Conservation (phyloP, 2,888 invertebrate species). For the Temnothorax ravouxi region DNA sequence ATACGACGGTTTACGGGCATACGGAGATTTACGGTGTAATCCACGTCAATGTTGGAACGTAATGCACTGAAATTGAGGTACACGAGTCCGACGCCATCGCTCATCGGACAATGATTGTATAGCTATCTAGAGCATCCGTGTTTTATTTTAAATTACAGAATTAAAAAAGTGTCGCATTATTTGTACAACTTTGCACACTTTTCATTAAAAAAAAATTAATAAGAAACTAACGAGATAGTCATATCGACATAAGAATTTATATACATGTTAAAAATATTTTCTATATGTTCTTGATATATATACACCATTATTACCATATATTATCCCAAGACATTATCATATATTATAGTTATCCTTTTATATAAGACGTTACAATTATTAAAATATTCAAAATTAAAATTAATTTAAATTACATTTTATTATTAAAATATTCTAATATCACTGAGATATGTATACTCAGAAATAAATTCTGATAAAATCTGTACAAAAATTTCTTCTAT, state of each 20-base stretch:
- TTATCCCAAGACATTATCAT: not conserved
- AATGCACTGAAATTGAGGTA: conserved; percentile 47
- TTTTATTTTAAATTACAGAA: not conserved
- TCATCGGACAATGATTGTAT: conserved; percentile 8
- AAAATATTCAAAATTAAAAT: no score
- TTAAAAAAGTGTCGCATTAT: not conserved
- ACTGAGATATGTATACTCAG: not conserved
- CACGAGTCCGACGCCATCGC: not conserved
- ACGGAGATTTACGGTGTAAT: conserved; percentile 35
- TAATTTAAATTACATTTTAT: no score
- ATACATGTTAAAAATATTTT: not conserved
- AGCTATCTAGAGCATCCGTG: not conserved
- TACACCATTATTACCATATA: not conserved
- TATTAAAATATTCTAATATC: not conserved
- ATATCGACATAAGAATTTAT: not conserved
- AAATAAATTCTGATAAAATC: not conserved
- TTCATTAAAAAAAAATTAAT: not conserved
- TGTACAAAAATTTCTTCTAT: not conserved
- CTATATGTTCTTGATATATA: not conserved
- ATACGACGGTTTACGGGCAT: conserved; percentile 33
- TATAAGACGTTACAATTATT: not conserved
- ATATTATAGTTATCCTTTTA: not conserved
- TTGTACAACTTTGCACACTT: not conserved
- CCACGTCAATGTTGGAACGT: conserved; percentile 40
- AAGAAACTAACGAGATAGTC: not conserved